Percentiles rank a stretch among this genome's conserved stretches.
phyloP scores from a whole-genome alignment of 2,113 vertebrate genomes.

The Propithecus coquereli region DNA sequence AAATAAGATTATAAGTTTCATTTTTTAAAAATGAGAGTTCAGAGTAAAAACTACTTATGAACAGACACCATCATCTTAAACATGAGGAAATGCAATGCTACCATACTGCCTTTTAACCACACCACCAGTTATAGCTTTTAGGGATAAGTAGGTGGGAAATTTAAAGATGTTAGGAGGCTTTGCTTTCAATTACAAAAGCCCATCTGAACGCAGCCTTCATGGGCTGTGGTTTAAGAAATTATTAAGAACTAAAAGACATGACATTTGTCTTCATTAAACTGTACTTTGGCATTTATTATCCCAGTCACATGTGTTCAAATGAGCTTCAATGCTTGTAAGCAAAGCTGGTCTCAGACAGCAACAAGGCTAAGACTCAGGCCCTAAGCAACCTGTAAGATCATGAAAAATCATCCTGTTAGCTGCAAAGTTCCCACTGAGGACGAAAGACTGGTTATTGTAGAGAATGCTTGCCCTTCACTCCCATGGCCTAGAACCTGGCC shows the following conservation, averaged over 20 bases:
- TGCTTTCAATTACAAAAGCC: conserved; percentile 72
- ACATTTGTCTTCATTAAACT: conserved; percentile 78
- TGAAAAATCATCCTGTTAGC: conserved; percentile 55
- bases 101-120: not conserved
- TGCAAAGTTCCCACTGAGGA: conserved; percentile 45
- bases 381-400: conserved; percentile 50
- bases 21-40: conserved; percentile 29
- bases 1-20: conserved; percentile 34
- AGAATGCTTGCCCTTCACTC: conserved; percentile 49
- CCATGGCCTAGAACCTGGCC: conserved; percentile 36
- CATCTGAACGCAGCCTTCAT: conserved; percentile 67
- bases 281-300: conserved; percentile 79
- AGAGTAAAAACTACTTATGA: conserved; percentile 55
- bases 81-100: conserved; percentile 26
- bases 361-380: conserved; percentile 56
- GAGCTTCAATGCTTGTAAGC: conserved; percentile 80
- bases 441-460: conserved; percentile 39
- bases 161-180: conserved; percentile 60
- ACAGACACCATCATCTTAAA: conserved; percentile 40
- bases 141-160: conserved; percentile 13
- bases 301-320: conserved; percentile 81
- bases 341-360: conserved; percentile 75
- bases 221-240: conserved; percentile 62
- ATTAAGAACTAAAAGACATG: conserved; percentile 58
- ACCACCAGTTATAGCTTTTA: conserved; percentile 33